Percentiles rank a stretch among this genome's conserved stretches.
These are phyloP conservation scores for Boleophthalmus pectinirostris DNA, from an alignment of 2,113 vertebrate species.

Conservation along the genomic window DNA sequence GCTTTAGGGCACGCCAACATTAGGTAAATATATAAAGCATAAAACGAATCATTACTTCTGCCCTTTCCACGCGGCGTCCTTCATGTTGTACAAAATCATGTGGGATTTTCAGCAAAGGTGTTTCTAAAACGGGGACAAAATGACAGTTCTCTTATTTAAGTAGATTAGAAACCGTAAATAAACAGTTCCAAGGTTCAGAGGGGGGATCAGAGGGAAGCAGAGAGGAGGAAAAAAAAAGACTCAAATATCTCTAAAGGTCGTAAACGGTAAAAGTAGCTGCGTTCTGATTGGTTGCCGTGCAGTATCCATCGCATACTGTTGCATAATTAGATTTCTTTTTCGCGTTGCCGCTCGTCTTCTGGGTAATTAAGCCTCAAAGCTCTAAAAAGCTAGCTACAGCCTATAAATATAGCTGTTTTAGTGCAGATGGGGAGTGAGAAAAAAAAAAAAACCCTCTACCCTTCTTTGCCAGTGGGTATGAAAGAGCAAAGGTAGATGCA, in stretches of 20 bases:
- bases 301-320: conserved; percentile 34
- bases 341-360: conserved; percentile 46
- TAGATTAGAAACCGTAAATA: conserved; percentile 23
- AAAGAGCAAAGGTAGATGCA: conserved; percentile 46
- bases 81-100: not conserved
- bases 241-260: conserved; percentile 25
- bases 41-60: conserved; percentile 10
- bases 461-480: conserved; percentile 53
- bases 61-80: not conserved
- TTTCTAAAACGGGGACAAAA: conserved; percentile 1
- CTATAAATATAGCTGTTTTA: conserved; percentile 59
- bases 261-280: conserved; percentile 20
- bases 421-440: conserved; percentile 20
- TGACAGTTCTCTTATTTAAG: conserved; percentile 18
- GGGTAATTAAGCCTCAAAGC: conserved; percentile 63
- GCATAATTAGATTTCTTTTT: conserved; percentile 60
- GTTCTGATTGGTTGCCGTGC: conserved; percentile 14
- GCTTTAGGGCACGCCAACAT: conserved; percentile 24
- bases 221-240: conserved; percentile 8
- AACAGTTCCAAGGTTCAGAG: conserved; percentile 25
- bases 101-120: not conserved
- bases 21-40: conserved; percentile 8
- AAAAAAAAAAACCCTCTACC: conserved; percentile 48
- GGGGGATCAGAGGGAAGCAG: not conserved
- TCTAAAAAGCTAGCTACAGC: conserved; percentile 39